Base-by-base conservation (phyloP, 2,113 vertebrate species). In the Prunella fulvescens region DNA sequence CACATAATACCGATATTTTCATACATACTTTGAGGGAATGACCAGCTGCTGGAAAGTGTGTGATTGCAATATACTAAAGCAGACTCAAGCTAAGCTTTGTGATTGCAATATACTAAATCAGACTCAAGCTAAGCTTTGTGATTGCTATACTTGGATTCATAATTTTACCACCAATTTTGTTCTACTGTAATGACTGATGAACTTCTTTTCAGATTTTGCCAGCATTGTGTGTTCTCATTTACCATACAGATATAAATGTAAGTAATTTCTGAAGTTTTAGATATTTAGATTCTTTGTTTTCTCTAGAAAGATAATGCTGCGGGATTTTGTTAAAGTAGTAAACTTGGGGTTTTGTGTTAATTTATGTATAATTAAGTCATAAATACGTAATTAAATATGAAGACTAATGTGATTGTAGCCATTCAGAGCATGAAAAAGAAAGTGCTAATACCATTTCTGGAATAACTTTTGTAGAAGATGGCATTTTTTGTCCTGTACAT, bases 211-310 rank as follows among this genome's bases (percentile, higher is more conserved):
- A 99, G 99, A 99, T 99, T 97, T 98, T 99, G 94, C 99, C 99
- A 70, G 99, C 99, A 81, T 98, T 99, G 56, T 99, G 99, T 98
- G 99, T 99, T 97, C 98, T 99, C 94, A 99, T 99, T 98, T 99
- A 99, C 97, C 99, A 99, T 97, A 99, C 98, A 37, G 99, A 99
- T 97, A 99, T 99, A 97, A 99, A 99, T 42, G 99, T 99, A 98
- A 99, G 99, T 99, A 98, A 92, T 69, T 86, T 81, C 48, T 66
- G 5, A 79, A 88, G 22, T 54, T 81, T 51, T 74, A 40, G 18
- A 53, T 70, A 60, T 23, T 91, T 48, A 51, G 25, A 74, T 67
- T 56, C 16, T 78, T 76, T 42, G 15, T 73, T 88, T 86, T 62
- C 42, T 73, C 24, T 77, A 29, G 23, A 66, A 66, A 72, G n/a